Evolutionary conservation across 2,888 invertebrate species (phyloP), one percentile per base, ranked within the genome.

Genomic region (Lasioglossum marginatum): DNA sequence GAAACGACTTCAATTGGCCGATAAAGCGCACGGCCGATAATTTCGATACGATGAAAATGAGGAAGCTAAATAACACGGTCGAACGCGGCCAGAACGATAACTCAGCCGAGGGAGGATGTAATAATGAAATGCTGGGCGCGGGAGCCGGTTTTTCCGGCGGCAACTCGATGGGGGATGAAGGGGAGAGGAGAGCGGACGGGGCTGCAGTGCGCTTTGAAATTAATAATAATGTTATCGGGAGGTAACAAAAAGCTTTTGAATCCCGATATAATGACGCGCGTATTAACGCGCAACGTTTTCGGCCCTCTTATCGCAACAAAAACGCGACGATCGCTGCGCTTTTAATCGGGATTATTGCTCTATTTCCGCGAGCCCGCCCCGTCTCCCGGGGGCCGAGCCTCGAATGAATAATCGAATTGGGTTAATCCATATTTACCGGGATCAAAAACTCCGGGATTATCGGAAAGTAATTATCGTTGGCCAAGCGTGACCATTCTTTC

Each of bases 391-490:
- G 74, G 77, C 34, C 34, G 60, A 19, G 76, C 78, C 74, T 83
- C 82, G 79, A 84, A 88, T 88, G 83, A 86, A 88, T 88, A 88
- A 88, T 88, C 88, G 86, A 89, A 89, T 87, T 87, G 89, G 89
- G 89, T 89, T 89, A 87, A 89, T 89, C 89, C 85, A 87, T 89
- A 89, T 88, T 89, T 86, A 84, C 87, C 85, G 89, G 89, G 87
- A 89, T 89, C 88, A 83, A 88, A 89, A 89, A 89, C 87, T 86
- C 87, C 31, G 70, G 82, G 89, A 88, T 89, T 88, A 89, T 89
- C 83, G 87, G 83, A 83, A 89, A 89, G 88, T 89, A 88, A 89
- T 89, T 89, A 88, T 78, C 85, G 68, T 45, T 73, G 83, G 43
- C n/a, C 43, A 43, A 27, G 71, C 37, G 27, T 27, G 71, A 27